Base-by-base conservation (phyloP, 2,113 vertebrate genomes). In the Scophthalmus maximus region DNA sequence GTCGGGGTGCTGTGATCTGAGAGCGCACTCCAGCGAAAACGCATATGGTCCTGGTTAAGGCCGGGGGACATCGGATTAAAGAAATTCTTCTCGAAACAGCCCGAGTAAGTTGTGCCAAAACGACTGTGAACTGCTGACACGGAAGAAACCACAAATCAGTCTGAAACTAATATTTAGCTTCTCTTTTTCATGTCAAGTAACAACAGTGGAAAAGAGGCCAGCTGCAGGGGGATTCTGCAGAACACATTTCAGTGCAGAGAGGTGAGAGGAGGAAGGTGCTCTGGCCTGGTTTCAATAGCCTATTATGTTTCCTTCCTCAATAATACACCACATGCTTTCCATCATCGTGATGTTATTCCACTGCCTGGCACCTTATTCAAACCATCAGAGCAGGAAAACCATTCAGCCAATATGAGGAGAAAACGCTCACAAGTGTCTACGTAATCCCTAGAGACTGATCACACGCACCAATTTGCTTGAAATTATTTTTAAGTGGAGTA, bases 71-170 rank as follows among this genome's bases (percentile, higher is more conserved):
- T 88, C 69, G 86, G 70, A 88, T 90, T 86, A 87, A 83, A 79
- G 56, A 85, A 87, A 89, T 82, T 88, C 88, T 85, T 88, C 82
- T 91, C 83, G 80, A 90, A 91, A 88, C 76, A 67, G 79, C 5
- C 64, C 62, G 68, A 83, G 77, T 88, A 60, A 74, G 81, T 86
- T 82, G 85, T 87, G 83, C 84, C 82, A 78, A 88, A 88, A 93
- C 79, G 88, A 90, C 84, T 69, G 77, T 26, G 56, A 91, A 83
- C 81, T 78, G 84, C 80, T 87, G 88, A 90, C 79, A 88, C 71
- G 69, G 83, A 88, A 57, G 79, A 89, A 86, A 90, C 91, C 92
- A 79, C 91, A 92, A 92, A 91, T 92, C 88, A 88, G 83, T 38
- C 78, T 84, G 88, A 89, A 91, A 86, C 79, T 67, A 89, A 91